A percentile compares a stretch with the other conserved stretches of the same genome.
These are phyloP conservation scores for Hippocampus zosterae DNA, from an alignment of 2,113 vertebrate species.

Conservation along the genomic window DNA sequence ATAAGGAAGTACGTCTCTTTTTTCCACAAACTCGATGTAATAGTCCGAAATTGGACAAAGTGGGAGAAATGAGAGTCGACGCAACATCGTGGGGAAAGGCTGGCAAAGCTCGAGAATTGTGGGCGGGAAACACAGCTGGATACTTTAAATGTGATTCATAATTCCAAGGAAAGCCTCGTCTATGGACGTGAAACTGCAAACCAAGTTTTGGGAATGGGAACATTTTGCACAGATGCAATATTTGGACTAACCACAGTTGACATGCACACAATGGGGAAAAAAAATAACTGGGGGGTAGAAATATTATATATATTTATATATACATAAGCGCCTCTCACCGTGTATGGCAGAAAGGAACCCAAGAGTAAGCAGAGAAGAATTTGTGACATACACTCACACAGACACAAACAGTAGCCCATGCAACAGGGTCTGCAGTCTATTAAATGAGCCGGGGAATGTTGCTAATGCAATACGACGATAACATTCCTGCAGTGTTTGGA, in stretches of 20 bases:
- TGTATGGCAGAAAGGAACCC: neutral
- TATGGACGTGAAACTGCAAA: neutral
- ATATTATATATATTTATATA: neutral
- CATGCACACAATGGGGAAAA: conserved; percentile 3
- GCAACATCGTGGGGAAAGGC: neutral
- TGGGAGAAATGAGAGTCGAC: neutral
- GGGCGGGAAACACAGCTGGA: neutral
- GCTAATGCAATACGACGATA: conserved; percentile 72
- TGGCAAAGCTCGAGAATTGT: neutral
- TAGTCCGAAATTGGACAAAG: neutral
- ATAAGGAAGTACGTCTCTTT: too few relatives aligned
- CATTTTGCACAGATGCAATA: neutral
- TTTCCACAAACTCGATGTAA: neutral
- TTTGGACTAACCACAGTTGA: conserved; percentile 6
- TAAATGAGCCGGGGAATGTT: conserved; percentile 63
- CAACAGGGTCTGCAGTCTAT: conserved; percentile 59
- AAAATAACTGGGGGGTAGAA: neutral
- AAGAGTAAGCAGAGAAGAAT: conserved; percentile 21
- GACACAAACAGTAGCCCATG: conserved; percentile 38
- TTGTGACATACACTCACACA: neutral
- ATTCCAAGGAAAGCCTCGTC: neutral
- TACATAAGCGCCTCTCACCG: neutral
- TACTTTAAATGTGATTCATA: neutral
- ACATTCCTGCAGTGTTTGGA: conserved; percentile 72
- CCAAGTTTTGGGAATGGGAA: neutral